A percentile compares a stretch with the other conserved stretches of the same genome.
Evolutionary conservation across 1,140 invertebrate genomes (phyloP).

Genomic region (Anoplolepis gracilipes): DNA sequence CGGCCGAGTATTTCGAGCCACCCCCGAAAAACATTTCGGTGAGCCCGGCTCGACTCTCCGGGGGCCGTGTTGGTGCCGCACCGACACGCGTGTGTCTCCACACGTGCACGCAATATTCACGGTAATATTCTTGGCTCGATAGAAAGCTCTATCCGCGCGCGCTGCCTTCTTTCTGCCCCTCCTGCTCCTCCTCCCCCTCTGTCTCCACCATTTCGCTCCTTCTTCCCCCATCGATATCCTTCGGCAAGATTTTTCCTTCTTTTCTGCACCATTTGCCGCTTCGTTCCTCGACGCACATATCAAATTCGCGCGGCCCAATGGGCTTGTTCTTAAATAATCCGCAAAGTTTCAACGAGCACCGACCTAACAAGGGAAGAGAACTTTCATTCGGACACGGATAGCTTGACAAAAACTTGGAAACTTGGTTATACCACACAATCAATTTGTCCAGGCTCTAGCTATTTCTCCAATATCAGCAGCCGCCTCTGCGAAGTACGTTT

Average conservation of each 20-base stretch:
- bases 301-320: constrained; percentile 66
- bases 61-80: constrained; percentile 30
- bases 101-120: constrained; percentile 75
- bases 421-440: not conserved
- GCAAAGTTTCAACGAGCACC: not conserved
- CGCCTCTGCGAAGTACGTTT: not conserved
- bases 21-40: constrained; percentile 65
- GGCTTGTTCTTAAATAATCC: constrained; percentile 49
- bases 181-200: too few relatives aligned
- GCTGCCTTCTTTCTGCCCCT: constrained; percentile 65
- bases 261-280: constrained; percentile 53
- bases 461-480: not conserved
- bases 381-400: constrained; percentile 18
- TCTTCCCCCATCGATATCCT: not conserved
- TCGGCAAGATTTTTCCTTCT: constrained; percentile 52
- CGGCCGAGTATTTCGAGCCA: constrained; percentile 65
- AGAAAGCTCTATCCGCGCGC: constrained; percentile 66
- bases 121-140: constrained; percentile 80
- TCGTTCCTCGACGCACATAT: constrained; percentile 60
- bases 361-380: constrained; percentile 25
- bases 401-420: constrained; percentile 8
- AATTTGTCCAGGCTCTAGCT: not conserved
- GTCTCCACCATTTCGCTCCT: constrained; percentile 8
- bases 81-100: constrained; percentile 61
- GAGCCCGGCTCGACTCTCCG: constrained; percentile 38